Evolutionary conservation across 2,113 vertebrate genomes (phyloP).

Genomic region (Hypocryptadius cinnamomeus): DNA sequence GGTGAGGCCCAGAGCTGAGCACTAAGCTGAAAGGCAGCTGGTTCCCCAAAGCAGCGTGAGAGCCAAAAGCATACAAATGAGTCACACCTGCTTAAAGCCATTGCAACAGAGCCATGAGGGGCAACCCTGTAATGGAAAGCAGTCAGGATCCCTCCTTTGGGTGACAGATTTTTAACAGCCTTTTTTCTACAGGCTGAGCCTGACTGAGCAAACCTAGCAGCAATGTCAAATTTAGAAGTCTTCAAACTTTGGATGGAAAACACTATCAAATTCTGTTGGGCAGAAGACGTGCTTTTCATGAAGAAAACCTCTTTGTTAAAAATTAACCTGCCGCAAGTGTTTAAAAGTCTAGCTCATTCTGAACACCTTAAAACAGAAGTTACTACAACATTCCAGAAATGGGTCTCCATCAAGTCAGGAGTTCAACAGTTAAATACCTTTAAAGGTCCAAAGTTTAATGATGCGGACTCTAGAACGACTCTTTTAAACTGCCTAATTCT

Average conservation of each 20-base stretch:
- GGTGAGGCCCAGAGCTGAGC: background rate
- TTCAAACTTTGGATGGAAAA: conserved; percentile 2
- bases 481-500: background rate
- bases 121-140: background rate
- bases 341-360: conserved; percentile 6
- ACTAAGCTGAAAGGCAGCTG: background rate
- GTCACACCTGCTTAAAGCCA: conserved; percentile 5
- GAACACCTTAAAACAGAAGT: conserved; percentile 18
- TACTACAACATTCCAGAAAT: conserved; percentile 9
- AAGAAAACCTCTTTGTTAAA: conserved; percentile 29
- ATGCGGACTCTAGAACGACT: background rate
- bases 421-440: conserved; percentile 31
- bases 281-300: background rate
- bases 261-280: background rate
- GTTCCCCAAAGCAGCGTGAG: background rate
- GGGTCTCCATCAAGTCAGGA: background rate
- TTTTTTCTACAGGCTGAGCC: background rate
- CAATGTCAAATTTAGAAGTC: background rate
- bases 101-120: background rate
- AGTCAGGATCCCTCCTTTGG: background rate
- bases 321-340: conserved; percentile 10
- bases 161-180: background rate
- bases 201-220: background rate
- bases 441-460: conserved; percentile 26
- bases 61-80: background rate